Evolutionary conservation across 2,888 invertebrate species (phyloP), one percentile per base, ranked within the genome.

Genomic region (Amorpha juglandis): DNA sequence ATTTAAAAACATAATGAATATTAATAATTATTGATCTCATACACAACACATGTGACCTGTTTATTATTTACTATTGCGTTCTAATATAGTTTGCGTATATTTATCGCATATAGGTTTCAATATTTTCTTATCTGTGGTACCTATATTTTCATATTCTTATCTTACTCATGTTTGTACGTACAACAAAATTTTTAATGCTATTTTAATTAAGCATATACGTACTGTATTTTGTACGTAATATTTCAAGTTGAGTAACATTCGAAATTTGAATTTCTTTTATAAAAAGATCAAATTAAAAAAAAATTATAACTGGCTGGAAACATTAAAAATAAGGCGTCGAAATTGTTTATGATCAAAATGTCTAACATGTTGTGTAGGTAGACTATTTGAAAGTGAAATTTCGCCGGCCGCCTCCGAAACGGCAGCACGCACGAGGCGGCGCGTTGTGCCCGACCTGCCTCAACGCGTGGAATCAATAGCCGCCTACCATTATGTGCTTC

Each of bases 391-490:
- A 42, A 58, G 38, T 58, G 19, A 58, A 73, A 68, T 69, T 65
- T 69, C 67, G 69, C 70, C 69, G 69, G 69, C 65, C 69, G 69
- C 73, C 72, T 73, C 69, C 69, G 68, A 63, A 63, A 68, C 63
- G 64, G 33, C 68, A 71, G 67, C 66, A 67, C 72, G 72, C 71
- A 72, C 71, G 48, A 64, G 35, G 58, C 73, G 73, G 64, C 74
- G 74, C 77, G 74, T 65, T 73, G 80, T 78, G 64, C 87, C 81
- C 84, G 92, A 92, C 92, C 92, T 92, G 84, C 91, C 92, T 78
- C 84, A 92, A 91, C 84, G 76, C 76, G 78, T 72, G 78, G 76
- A 79, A 91, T 91, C 90, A 90, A 89, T 90, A 87, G 87, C 80
- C 82, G 84, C 77, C 83, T 78, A 81, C 81, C 53, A 58, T 64